Evolutionary conservation across 2,113 vertebrate genomes (phyloP), one percentile per base, ranked within the genome.

Genomic region (Passer montanus): DNA sequence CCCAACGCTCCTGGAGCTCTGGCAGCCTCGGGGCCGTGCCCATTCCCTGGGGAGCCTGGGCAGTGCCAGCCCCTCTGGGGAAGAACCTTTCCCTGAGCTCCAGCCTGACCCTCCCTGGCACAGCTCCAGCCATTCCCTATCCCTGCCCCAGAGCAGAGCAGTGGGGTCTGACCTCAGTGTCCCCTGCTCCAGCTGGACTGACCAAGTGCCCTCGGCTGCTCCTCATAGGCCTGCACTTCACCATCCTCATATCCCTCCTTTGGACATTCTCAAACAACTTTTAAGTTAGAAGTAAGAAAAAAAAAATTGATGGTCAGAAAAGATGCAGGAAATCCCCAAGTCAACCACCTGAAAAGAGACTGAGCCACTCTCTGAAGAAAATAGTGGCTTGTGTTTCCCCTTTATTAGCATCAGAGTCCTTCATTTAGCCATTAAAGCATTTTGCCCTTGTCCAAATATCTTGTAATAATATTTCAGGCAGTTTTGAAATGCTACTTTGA

Each of bases 41-140:
- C 83, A 58, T 58, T 49, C 83, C 83, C 83, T 86, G 81, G 81
- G 81, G 81, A 73, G 56, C 81, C 81, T 46, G 72, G 35, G 35
- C 70, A 76, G 26, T 76, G 83, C 83, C 63, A 50, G 44, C 52
- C 50, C 60, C 52, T 31, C 31, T 50, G 72, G 72, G 69, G 35
- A 12, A 35, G 23, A 19, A 3, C 35, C 52, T 76, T 75, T 5
- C 4, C 2, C 59, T 56, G 18, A 15, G 0, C 0, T 15, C 73
- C 73, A 77, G 0, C 46, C 33, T 28, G 0, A 69, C 0, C 55
- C 22, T 14, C 3, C 15, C 55, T 78, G 47, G 0, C 33, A 7
- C n/a, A 69, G 55, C 47, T 62, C 55, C 73, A 62, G 33, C 64
- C 2, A 0, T 39, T 15, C 46, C 73, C 55, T 62, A 64, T 27